Conservation (phyloP, 2,113 vertebrate genomes). For the Phodopus roborovskii region DNA sequence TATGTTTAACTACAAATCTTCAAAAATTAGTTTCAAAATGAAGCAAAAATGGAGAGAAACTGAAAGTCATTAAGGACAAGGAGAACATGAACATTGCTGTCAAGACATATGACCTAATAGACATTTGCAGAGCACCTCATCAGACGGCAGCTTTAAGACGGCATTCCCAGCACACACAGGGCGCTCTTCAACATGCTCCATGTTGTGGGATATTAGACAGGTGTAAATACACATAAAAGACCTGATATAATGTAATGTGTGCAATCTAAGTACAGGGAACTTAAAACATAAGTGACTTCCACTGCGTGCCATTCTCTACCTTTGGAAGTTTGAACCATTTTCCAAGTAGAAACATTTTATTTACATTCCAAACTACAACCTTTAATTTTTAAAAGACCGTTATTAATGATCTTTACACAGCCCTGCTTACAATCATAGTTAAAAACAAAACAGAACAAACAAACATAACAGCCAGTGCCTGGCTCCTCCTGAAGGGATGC, state of each 20-base stretch:
- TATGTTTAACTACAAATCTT: background rate
- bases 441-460: background rate
- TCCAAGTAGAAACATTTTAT: constrained; percentile 4
- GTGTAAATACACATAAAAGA: background rate
- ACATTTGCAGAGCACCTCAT: background rate
- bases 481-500: accelerated
- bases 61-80: background rate
- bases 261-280: background rate
- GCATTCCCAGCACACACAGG: background rate
- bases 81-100: background rate
- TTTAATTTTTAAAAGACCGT: background rate
- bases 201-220: background rate
- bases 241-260: background rate
- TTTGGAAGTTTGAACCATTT: background rate
- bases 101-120: background rate
- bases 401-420: background rate
- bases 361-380: background rate
- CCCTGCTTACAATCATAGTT: accelerated
- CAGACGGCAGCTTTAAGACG: background rate
- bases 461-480: accelerated
- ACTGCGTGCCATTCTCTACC: background rate
- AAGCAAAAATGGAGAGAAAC: background rate
- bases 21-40: background rate
- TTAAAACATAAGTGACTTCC: background rate
- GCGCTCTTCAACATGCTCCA: background rate